These are phyloP conservation scores for Mustela nigripes DNA, from an alignment of 2,113 vertebrate species.

Conservation along the genomic window DNA sequence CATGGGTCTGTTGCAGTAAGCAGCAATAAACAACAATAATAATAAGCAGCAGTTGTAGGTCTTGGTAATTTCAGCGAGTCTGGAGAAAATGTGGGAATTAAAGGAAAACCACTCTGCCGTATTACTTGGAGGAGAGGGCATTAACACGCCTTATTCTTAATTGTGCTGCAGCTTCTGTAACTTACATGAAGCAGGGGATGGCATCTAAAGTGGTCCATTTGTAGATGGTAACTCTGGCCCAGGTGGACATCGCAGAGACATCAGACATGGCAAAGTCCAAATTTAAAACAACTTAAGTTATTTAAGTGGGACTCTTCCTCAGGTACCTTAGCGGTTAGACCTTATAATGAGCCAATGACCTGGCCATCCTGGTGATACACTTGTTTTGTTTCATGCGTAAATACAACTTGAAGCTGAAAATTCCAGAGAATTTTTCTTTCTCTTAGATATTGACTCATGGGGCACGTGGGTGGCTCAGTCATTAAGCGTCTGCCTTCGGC, in stretches of 20 bases:
- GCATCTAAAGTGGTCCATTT: neutral
- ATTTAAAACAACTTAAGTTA: neutral
- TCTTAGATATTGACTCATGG: neutral
- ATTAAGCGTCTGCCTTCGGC: no score
- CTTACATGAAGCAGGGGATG: neutral
- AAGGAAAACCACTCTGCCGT: neutral
- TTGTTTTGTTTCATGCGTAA: neutral
- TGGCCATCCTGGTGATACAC: no score
- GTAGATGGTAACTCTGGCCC: neutral
- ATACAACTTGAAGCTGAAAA: neutral
- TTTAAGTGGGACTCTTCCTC: neutral
- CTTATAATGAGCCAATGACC: neutral
- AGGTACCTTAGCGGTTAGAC: neutral
- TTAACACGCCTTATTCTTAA: neutral
- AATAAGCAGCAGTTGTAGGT: neutral
- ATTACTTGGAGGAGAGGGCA: neutral
- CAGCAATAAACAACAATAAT: constrained; percentile 72
- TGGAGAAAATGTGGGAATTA: neutral
- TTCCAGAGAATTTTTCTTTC: neutral
- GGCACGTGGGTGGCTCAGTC: no score
- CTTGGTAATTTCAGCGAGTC: neutral
- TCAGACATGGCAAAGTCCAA: neutral
- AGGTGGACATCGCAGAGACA: neutral
- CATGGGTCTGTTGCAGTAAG: constrained; percentile 67
- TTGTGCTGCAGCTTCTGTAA: neutral